Base-by-base conservation (phyloP, 2,797 vertebrate species). In the Pangasius mekongensis region DNA sequence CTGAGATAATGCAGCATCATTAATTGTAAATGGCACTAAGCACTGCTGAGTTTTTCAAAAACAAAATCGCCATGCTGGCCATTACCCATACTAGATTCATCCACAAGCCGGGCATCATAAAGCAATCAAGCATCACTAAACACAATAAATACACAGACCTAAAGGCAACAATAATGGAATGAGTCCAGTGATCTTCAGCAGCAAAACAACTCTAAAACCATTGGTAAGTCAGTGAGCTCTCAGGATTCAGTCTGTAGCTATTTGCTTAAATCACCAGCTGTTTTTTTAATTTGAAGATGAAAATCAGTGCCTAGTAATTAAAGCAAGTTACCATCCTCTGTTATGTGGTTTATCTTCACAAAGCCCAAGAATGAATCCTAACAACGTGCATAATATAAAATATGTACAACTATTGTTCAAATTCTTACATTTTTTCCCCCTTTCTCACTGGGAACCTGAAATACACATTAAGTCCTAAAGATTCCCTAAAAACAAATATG, bases 1-100 rank as follows among this genome's bases (percentile, higher is more conserved):
- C 78, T 86, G 49, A 86, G 78, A 69, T 90, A 87, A 87, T 62
- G 83, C 85, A 36, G 71, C 54, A 76, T 54, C 47, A 58, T 81
- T 89, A 20, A 88, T 84, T 82, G 83, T 83, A 90, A 88, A 85
- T 77, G 54, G 14, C 71, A 54, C 36, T 36, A 20, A n/a, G 18
- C 14, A n/a, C 11, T 71, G 78, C 89, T 74, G 66, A 84, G 77
- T 49, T 67, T 58, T 74, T 77, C 39, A 77, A 52, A 88, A 77
- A 71, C 24, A 14, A n/a, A 58, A 49, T 49, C 24, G 3, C 83
- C 43, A 52, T 18, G 27, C 3, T 58, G 39, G 62, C 76, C 71
- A 30, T 62, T 8, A 77, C 20, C 56, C 27, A 18, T n/a, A 22
- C 54, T 30, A 10, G 78, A 74, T 83, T 87, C 43, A 76, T n/a